Evolutionary conservation across 2,888 invertebrate species (phyloP).

Genomic region (Cosmia pyralina): DNA sequence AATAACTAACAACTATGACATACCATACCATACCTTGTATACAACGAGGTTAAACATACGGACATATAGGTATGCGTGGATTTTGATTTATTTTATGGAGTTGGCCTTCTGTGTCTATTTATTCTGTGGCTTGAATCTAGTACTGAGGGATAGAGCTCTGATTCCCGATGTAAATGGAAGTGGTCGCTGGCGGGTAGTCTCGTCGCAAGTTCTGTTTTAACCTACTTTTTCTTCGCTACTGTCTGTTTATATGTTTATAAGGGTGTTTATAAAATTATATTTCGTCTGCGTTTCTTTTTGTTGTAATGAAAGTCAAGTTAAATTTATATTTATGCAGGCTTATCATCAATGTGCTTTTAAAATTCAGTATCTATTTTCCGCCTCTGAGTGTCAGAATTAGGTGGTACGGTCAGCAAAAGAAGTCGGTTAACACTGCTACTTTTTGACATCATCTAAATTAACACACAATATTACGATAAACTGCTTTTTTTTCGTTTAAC

Average conservation of each 20-base stretch:
- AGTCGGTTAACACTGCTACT: no score
- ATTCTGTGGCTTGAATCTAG: conserved; percentile 1
- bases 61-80: background rate
- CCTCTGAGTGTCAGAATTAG: background rate
- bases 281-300: conserved; percentile 6
- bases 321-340: background rate
- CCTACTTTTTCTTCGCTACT: conserved; percentile 45
- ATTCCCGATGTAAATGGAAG: conserved; percentile 54
- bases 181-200: conserved; percentile 51
- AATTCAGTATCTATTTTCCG: background rate
- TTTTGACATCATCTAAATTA: no score
- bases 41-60: background rate
- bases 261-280: conserved; percentile 23
- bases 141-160: conserved; percentile 54
- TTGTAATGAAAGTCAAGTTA: background rate
- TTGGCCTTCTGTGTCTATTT: conserved; percentile 6
- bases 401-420: no score
- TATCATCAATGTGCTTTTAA: background rate
- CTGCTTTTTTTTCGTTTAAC: no score
- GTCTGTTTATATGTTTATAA: conserved; percentile 25
- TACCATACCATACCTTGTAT: background rate
- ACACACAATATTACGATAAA: no score
- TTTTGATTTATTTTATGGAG: background rate
- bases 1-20: no score
- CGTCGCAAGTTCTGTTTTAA: conserved; percentile 55